A percentile compares a stretch with the other conserved stretches of the same genome.
Evolutionary conservation across 2,113 vertebrate species (phyloP).

Genomic region (Rhabdomys dilectus): DNA sequence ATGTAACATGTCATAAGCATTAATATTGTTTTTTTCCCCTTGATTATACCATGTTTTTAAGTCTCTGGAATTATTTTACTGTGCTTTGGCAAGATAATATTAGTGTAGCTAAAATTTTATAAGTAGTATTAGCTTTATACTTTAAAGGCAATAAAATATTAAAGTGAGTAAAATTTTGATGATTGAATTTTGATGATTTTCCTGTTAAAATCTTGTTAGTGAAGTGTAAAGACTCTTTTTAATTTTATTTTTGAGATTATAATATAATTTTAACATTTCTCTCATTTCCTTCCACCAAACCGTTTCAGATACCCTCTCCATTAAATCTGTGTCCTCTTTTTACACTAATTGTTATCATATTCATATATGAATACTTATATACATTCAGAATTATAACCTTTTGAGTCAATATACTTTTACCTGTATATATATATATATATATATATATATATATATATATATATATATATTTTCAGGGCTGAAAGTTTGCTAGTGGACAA

Average conservation of each 20-base stretch:
- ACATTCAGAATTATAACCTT: background rate
- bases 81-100: background rate
- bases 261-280: background rate
- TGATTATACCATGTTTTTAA: background rate
- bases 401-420: background rate
- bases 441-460: background rate
- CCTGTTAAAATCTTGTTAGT: background rate
- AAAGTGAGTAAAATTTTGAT: background rate
- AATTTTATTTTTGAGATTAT: background rate
- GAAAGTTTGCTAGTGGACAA: background rate
- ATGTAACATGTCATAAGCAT: background rate
- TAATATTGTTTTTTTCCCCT: too few relatives aligned
- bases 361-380: background rate
- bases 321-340: background rate
- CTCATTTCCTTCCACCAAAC: background rate
- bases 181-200: background rate
- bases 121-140: slow-evolving; percentile 20
- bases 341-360: background rate
- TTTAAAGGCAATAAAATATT: background rate
- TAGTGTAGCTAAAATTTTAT: background rate
- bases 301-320: background rate
- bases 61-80: background rate
- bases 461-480: background rate
- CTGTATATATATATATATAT: background rate
- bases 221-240: background rate